These are phyloP conservation scores for Nephrotoma appendiculata DNA, from an alignment of 2,888 invertebrate species.

Conservation along the genomic window DNA sequence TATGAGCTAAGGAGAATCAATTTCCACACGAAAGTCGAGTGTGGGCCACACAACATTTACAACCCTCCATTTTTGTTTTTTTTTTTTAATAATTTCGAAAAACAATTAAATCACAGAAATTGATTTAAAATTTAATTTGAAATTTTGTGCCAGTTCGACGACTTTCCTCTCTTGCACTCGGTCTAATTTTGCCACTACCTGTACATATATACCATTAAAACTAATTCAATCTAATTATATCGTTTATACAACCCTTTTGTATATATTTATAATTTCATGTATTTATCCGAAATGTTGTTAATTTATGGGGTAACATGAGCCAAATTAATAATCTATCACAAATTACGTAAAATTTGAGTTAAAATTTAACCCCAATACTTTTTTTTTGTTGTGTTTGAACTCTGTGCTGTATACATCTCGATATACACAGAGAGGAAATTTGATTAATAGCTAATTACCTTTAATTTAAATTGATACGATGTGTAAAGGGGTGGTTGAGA, in stretches of 20 bases:
- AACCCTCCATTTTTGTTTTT: no score
- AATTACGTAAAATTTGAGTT: not conserved
- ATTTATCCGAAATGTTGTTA: not conserved
- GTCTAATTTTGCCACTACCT: not conserved
- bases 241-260: not conserved
- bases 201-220: not conserved
- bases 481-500: not conserved
- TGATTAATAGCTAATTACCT: not conserved
- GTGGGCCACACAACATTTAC: no score
- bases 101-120: no score
- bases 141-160: no score
- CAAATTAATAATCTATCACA: not conserved
- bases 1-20: no score
- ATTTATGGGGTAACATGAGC: not conserved
- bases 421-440: not conserved
- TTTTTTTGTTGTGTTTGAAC: not conserved
- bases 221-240: not conserved
- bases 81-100: no score
- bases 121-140: no score
- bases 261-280: not conserved
- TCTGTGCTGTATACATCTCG: not conserved
- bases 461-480: not conserved
- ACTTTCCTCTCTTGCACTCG: no score
- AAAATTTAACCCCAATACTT: not conserved
- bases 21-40: no score